Conservation (phyloP, 2,113 vertebrate genomes). For the Lycocorax pyrrhopterus region DNA sequence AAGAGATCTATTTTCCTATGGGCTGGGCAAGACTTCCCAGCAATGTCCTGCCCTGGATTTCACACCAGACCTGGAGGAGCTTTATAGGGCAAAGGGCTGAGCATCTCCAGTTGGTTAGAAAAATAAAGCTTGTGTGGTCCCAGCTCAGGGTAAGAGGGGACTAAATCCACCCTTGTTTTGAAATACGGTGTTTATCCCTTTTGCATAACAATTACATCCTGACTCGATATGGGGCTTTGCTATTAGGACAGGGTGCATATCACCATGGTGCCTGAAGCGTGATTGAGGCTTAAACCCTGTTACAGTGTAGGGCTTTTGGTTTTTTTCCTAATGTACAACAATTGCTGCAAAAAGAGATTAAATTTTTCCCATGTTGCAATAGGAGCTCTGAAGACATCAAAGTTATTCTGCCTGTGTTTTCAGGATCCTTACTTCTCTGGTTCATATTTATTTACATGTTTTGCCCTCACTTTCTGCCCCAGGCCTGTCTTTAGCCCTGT, state of each 20-base stretch:
- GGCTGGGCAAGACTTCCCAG: not conserved
- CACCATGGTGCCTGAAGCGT: not conserved
- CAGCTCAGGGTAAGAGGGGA: not conserved
- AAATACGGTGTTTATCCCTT: not conserved
- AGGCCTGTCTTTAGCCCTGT: not conserved
- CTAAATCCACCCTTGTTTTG: not conserved
- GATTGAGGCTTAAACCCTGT: not conserved
- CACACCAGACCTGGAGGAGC: not conserved
- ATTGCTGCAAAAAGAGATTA: not conserved
- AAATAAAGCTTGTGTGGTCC: not conserved
- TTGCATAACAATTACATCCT: not conserved
- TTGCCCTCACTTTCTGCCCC: not conserved
- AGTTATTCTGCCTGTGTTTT: not conserved
- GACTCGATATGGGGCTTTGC: fast-evolving
- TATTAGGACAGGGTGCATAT: not conserved
- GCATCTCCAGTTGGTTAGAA: not conserved
- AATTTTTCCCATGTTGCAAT: not conserved
- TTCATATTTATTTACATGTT: not conserved
- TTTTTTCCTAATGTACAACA: not conserved
- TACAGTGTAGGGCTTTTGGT: not conserved
- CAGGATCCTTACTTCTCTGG: not conserved
- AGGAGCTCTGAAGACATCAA: not conserved
- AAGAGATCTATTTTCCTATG: not conserved
- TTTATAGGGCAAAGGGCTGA: not conserved
- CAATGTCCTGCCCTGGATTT: not conserved